Evolutionary conservation across 53 echinoderm and acorn worm species (phyloP), one percentile per base, ranked within the genome.

Genomic region (Crossaster papposus): DNA sequence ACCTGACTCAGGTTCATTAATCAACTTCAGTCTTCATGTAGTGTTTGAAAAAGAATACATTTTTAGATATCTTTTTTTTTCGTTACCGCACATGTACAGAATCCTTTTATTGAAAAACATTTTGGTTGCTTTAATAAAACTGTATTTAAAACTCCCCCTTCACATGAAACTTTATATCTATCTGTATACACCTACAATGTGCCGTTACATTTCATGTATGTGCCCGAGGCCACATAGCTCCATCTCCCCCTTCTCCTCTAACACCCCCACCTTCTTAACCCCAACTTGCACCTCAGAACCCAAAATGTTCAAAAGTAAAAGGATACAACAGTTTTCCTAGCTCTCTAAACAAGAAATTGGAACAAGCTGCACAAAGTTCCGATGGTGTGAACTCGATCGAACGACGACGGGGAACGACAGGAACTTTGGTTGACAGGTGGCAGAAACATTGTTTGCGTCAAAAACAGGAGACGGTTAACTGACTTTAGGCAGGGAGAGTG

Each of bases 331-430:
- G 74, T 32, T 35, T 73, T n/a, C 15, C 74, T 35, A 28, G 74
- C 33, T 35, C 35, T 36, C 30, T 35, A 73, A 73, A 73, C 74
- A 73, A 73, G 74, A 73, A 73, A 73, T 73, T 73, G 74, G 74
- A 73, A 73, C 74, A 73, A 14, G 30, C 35, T 32, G 36, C 11
- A 17, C 12, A 2, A 35, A 14, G 24, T 73, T 13, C 8, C 74
- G 34, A 32, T 10, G 74, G 13, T 35, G 35, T 15, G 9, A 14
- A 13, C 74, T 32, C 18, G 35, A 32, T 14, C 0, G 35, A 73
- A 12, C 24, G 23, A 26, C 28, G 15, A n/a, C n/a, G n/a, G n/a
- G 31, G 29, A 70, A 4, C 2, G 28, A 30, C 12, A 28, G 70
- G 34, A 35, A 73, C 33, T 1, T 15, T 36, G 35, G 74, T 2